phyloP scores from a whole-genome alignment of 2,113 vertebrate species.

The Hippocampus barbouri region DNA sequence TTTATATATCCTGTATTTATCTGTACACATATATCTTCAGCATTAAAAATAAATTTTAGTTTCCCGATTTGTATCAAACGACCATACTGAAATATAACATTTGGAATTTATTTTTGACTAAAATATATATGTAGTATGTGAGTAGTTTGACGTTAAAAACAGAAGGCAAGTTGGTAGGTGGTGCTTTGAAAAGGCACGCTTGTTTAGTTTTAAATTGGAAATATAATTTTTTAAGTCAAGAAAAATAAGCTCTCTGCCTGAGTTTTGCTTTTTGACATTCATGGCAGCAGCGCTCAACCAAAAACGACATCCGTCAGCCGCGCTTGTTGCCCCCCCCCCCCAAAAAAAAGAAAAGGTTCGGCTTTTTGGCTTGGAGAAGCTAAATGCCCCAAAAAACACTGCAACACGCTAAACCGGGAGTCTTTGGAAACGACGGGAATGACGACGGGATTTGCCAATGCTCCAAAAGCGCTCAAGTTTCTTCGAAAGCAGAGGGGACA shows the following conservation, averaged over 20 bases:
- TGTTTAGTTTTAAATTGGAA: constrained; percentile 19
- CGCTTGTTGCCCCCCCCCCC: not conserved
- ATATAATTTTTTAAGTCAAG: constrained; percentile 4
- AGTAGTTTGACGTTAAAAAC: constrained; percentile 51
- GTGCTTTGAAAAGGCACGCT: constrained; percentile 64
- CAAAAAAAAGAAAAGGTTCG: constrained; percentile 2
- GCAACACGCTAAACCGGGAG: constrained; percentile 26
- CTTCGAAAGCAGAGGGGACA: not conserved
- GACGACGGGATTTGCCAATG: constrained; percentile 23
- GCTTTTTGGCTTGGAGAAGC: constrained; percentile 4
- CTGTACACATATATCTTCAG: constrained; percentile 36
- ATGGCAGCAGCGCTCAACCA: not conserved
- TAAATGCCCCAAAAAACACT: constrained; percentile 44
- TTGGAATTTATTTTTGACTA: constrained; percentile 64
- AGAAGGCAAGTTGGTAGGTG: constrained; percentile 48
- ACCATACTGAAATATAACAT: constrained; percentile 68
- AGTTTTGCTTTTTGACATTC: constrained; percentile 56
- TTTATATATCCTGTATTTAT: not conserved
- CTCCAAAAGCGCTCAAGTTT: not conserved
- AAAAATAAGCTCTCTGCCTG: constrained; percentile 53
- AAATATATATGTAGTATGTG: constrained; percentile 60
- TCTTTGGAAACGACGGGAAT: constrained; percentile 26
- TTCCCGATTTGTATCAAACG: constrained; percentile 69
- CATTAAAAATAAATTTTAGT: constrained; percentile 63
- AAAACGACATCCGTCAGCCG: not conserved